These are phyloP conservation scores for Crotalus helleri DNA, from an alignment of 2,113 vertebrate genomes.

Conservation along the genomic window DNA sequence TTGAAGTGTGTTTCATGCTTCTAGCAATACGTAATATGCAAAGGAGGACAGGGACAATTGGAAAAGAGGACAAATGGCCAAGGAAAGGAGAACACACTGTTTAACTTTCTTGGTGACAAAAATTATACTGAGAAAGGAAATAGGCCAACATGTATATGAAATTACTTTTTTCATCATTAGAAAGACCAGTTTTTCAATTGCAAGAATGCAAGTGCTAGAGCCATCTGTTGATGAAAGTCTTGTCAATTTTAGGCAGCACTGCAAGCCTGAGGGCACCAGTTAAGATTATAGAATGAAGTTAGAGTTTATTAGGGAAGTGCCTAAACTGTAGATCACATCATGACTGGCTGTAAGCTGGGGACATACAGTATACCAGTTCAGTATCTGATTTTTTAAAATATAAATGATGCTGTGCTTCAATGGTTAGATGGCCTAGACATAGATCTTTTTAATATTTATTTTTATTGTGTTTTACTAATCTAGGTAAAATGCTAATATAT, in stretches of 20 bases:
- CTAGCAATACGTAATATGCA: neutral
- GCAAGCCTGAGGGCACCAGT: neutral
- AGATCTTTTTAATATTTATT: neutral
- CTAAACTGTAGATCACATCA: neutral
- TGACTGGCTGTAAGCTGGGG: neutral
- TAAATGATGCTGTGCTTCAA: neutral
- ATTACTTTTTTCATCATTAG: neutral
- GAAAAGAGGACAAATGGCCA: neutral
- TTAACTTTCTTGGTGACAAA: neutral
- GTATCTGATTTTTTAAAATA: neutral
- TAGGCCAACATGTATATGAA: neutral
- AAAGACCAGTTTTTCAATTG: neutral
- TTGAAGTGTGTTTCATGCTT: neutral
- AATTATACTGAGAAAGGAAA: neutral
- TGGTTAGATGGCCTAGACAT: neutral
- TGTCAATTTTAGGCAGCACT: neutral
- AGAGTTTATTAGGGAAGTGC: neutral
- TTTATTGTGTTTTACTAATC: neutral
- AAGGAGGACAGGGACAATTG: neutral
- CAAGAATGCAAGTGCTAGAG: no score
- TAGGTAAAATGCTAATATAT: neutral
- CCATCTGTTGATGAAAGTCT: neutral
- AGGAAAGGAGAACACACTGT: neutral
- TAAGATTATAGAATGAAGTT: neutral
- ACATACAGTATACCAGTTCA: neutral